These are phyloP conservation scores for Xerus rutilus DNA, from an alignment of 2,797 vertebrate species.

Conservation along the genomic window DNA sequence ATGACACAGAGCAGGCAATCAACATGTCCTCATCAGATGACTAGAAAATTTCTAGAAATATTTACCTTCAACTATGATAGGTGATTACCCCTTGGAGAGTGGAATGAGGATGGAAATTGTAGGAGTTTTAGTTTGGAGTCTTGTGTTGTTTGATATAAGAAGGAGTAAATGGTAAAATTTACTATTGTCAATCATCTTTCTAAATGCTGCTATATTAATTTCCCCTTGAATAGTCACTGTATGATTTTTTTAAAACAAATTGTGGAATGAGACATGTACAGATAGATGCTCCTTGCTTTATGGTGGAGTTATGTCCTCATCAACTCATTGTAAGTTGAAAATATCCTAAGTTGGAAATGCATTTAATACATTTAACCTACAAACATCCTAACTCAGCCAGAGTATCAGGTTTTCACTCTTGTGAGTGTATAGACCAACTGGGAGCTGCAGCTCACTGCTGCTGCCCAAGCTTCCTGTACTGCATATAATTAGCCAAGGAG, in stretches of 20 bases:
- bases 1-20: background rate
- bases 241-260: conserved; percentile 12
- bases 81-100: background rate
- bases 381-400: background rate
- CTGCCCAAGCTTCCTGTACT: background rate
- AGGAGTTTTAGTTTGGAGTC: background rate
- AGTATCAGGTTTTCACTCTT: background rate
- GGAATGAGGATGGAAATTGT: background rate
- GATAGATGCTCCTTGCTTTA: background rate
- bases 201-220: background rate
- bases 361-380: background rate
- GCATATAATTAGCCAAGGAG: background rate
- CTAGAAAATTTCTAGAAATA: background rate
- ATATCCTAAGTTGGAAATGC: background rate
- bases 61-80: background rate
- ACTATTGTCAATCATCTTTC: background rate
- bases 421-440: background rate
- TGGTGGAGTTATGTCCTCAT: background rate
- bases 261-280: background rate
- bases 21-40: background rate
- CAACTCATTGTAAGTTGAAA: background rate
- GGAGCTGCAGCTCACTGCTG: background rate
- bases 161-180: background rate
- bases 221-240: background rate
- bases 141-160: background rate